These are phyloP conservation scores for Aphaenogaster rudis DNA, from an alignment of 1,140 invertebrate genomes.

Conservation along the genomic window DNA sequence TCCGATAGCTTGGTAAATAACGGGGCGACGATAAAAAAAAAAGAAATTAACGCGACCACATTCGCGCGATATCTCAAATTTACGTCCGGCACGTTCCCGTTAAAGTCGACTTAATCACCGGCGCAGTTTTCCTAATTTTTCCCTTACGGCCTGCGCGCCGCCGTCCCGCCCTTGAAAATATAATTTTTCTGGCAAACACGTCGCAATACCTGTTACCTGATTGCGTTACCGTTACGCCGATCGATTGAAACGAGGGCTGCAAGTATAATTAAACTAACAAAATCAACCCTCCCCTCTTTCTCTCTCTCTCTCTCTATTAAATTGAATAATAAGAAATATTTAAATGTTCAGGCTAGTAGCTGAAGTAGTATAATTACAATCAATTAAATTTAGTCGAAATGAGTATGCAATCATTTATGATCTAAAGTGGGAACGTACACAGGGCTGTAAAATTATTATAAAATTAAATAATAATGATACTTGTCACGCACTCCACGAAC, in stretches of 20 bases:
- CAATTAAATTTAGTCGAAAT: constrained; percentile 8
- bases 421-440: not conserved
- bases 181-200: constrained; percentile 25
- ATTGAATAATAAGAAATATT: constrained; percentile 5
- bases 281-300: not conserved
- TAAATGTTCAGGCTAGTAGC: not conserved
- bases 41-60: constrained; percentile 42
- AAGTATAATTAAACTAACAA: not conserved
- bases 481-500: constrained; percentile 1
- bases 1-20: constrained; percentile 61
- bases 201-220: not conserved
- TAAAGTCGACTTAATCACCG: constrained; percentile 51
- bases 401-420: not conserved
- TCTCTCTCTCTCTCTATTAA: not conserved
- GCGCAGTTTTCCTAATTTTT: constrained; percentile 37
- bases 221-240: not conserved
- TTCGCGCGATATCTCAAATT: constrained; percentile 49
- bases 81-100: constrained; percentile 33
- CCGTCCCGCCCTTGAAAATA: not conserved
- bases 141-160: not conserved
- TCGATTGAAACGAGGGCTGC: not conserved
- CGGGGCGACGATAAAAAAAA: constrained; percentile 13
- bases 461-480: constrained; percentile 29
- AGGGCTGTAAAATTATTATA: constrained; percentile 16
- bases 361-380: not conserved